Base-by-base conservation (phyloP, 2,113 vertebrate genomes). In the Lota lota region DNA sequence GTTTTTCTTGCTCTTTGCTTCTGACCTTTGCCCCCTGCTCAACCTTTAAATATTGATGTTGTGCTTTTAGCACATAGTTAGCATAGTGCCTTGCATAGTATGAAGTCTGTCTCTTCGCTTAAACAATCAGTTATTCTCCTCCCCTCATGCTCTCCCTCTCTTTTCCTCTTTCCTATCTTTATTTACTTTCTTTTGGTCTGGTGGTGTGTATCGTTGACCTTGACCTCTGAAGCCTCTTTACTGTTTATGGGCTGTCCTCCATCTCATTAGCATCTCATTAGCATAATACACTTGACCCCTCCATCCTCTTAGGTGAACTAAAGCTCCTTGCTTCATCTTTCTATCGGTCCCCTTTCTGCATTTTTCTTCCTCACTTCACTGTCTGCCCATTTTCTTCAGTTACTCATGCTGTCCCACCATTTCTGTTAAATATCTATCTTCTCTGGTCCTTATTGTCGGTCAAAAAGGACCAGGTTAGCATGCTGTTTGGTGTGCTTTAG, bases 241-340 rank as follows among this genome's bases (percentile, higher is more conserved):
- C 18, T 82, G 70, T 61, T 77, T 73, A 80, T 72, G 63, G 56
- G 21, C 59, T 57, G 58, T 63, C 11, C 65, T 63, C 22, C 72
- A 40, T 50, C 69, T 76, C 28, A 62, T 78, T 87, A 79, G 76
- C 77, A 80, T 83, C 4, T 62, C 5, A 81, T 85, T 85, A 74
- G 62, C 82, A 87, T 85, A 80, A 72, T 61, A 20, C 5, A 57
- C 69, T 76, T 81, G 76, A 89, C 72, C 82, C 50, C 2, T 10
- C 40, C 19, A 19, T 14, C 19, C 63, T 63, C 33, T 63, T 0
- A 24, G 68, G 80, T 84, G 72, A 79, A 82, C 64, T 19, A 66
- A 62, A 5, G 47, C 64, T 50, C 72, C 51, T 54, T 78, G 61
- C 33, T 65, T 71, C 70, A 66, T 56, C 59, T 64, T 64, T 59